These are phyloP conservation scores for Onychostoma macrolepis DNA, from an alignment of 2,113 vertebrate species.

Conservation along the genomic window DNA sequence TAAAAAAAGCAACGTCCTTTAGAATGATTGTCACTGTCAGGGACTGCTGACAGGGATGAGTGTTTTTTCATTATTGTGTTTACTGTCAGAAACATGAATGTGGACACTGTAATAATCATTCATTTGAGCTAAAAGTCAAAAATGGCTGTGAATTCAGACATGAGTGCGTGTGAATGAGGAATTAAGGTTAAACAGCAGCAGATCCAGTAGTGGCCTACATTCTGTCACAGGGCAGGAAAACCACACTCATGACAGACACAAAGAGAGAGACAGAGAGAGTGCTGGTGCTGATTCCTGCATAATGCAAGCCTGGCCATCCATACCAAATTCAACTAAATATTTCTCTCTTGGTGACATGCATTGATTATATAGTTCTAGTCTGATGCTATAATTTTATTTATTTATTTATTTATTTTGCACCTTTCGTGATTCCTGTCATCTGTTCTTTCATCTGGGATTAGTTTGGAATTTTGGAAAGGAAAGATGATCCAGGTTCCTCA, in stretches of 20 bases:
- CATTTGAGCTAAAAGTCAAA: not conserved
- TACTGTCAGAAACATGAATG: not conserved
- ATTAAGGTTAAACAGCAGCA: constrained; percentile 37
- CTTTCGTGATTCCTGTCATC: not conserved
- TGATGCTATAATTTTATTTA: not conserved
- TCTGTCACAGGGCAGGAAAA: not conserved
- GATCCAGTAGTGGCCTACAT: constrained; percentile 25
- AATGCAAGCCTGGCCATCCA: not conserved
- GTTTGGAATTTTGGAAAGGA: not conserved
- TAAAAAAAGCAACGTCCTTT: not conserved
- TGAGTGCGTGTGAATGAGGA: not conserved
- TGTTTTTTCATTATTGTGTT: not conserved
- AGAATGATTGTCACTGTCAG: not conserved
- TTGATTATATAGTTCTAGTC: not conserved
- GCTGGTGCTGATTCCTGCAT: not conserved
- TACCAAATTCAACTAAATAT: not conserved
- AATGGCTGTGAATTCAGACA: not conserved
- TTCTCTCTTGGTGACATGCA: not conserved
- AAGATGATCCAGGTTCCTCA: not conserved
- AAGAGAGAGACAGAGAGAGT: not conserved
- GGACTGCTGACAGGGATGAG: not conserved
- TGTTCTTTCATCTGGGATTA: not conserved
- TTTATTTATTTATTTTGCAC: not conserved
- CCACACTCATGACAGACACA: not conserved
- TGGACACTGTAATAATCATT: not conserved